A percentile compares a stretch with the other conserved stretches of the same genome.
These are phyloP conservation scores for Rhynchomys soricoides DNA, from an alignment of 2,113 vertebrate species.

Conservation along the genomic window DNA sequence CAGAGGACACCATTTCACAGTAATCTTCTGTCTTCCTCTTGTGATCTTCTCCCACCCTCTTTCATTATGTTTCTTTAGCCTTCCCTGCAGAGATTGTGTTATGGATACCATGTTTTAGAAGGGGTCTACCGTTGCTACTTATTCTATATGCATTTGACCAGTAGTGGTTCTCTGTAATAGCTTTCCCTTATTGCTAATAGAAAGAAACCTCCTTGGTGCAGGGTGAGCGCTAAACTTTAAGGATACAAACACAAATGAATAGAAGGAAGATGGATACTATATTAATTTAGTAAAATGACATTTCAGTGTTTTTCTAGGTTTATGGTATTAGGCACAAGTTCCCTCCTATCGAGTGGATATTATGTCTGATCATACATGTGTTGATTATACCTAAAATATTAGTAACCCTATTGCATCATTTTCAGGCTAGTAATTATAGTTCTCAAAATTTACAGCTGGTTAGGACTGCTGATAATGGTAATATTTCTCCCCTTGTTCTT, in stretches of 20 bases:
- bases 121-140: neutral
- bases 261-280: no score
- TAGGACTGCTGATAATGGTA: neutral
- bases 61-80: neutral
- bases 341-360: no score
- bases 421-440: neutral
- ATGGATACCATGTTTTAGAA: no score
- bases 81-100: neutral
- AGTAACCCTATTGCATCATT: neutral
- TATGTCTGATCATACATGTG: no score
- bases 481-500: no score
- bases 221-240: neutral
- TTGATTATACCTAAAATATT: neutral
- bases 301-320: neutral
- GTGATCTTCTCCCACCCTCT: neutral
- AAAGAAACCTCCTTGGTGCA: neutral
- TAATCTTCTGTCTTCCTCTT: neutral
- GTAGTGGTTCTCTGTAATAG: neutral
- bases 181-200: no score
- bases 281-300: neutral
- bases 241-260: no score
- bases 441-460: neutral
- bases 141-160: neutral
- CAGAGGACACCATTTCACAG: neutral
- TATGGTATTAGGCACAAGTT: neutral